Percentiles rank a stretch among this genome's conserved stretches.
These are phyloP conservation scores for Rhegmatorhina hoffmannsi DNA, from an alignment of 2,113 vertebrate species.

Conservation along the genomic window DNA sequence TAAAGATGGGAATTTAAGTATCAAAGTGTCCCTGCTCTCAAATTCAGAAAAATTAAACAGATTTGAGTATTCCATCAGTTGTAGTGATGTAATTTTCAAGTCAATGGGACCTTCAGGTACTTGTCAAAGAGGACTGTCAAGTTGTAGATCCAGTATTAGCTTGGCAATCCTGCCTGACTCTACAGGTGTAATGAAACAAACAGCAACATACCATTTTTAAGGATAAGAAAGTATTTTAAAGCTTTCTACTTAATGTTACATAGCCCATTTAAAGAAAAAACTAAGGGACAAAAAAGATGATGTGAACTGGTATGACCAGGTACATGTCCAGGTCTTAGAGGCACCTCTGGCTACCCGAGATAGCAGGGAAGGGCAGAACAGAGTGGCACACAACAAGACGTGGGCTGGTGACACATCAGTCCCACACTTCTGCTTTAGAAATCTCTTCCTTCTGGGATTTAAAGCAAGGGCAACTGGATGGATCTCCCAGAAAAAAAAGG, in stretches of 20 bases:
- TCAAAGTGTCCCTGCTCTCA: neutral
- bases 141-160: neutral
- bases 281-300: neutral
- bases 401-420: neutral
- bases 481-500: neutral
- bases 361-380: neutral
- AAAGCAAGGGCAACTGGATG: neutral
- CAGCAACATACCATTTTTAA: neutral
- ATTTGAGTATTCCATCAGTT: neutral
- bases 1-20: constrained; percentile 27
- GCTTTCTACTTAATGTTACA: neutral
- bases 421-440: neutral
- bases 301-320: neutral
- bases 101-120: neutral
- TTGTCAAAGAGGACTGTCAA: neutral
- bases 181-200: neutral
- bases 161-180: neutral
- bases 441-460: neutral
- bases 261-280: neutral
- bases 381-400: accelerated
- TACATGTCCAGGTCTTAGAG: accelerated
- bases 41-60: neutral
- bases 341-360: neutral
- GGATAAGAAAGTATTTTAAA: neutral
- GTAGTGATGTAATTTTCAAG: neutral